Base-by-base conservation (phyloP, 2,797 vertebrate species). In the Nyctibius grandis region DNA sequence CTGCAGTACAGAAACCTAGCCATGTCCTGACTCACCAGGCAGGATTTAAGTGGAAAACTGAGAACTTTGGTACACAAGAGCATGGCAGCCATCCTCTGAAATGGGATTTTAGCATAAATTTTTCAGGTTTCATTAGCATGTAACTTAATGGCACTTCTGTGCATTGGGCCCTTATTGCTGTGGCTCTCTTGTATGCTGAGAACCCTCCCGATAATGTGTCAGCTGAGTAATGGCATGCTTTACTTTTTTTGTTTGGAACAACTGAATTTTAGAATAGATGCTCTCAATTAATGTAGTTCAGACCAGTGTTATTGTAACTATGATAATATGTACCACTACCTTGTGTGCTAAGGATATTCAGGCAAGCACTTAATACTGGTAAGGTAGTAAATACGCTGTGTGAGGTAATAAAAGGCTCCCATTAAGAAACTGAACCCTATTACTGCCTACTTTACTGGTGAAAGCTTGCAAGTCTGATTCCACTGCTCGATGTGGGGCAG, bases 401-500 rank as follows among this genome's bases (percentile, higher is more conserved):
- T 83, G 74, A 95, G 59, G 82, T 96, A 91, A 96, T 91, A 95
- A 95, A 97, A 93, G 88, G 95, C 89, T 97, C 72, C 73, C 76
- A 72, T 97, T 95, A 93, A 94, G 93, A 96, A 94, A 91, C 6
- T 54, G 94, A 96, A 88, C 94, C 87, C 89, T 97, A 47, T 88
- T 96, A 93, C 93, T 89, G 86, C 69, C 90, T 92, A 4, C 73
- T 96, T 83, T 70, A 64, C 91, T 94, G 84, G 73, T 94, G 96
- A 93, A 95, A 96, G 86, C 94, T 94, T 96, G 89, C 88, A 96
- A n/a, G 95, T 90, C 86, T 92, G 83, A 91, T 96, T 88, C 95
- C 72, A 79, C 78, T 36, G 38, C 73, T 93, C 93, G 87, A 70
- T 69, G 67, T 0, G 3, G 34, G 7, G 36, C 0, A 11, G 36